Conservation (phyloP, 1,140 invertebrate genomes). For the Drosophila subpulchrella region DNA sequence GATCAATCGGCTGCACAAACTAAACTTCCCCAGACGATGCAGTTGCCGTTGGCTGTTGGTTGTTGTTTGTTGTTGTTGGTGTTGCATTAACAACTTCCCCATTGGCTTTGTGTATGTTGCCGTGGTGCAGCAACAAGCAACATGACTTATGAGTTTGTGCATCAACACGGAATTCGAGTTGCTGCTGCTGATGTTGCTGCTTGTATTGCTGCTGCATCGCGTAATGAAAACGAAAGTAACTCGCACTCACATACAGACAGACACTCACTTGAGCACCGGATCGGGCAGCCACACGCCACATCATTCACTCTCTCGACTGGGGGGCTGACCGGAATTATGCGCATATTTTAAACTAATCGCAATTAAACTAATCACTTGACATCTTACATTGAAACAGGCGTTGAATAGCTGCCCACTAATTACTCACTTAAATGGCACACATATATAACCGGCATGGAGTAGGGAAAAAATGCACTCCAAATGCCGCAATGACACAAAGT, state of each 20-base stretch:
- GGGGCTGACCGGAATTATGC: constrained; percentile 38
- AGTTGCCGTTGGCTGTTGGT: constrained; percentile 19
- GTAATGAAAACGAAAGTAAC: constrained; percentile 81
- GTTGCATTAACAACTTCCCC: constrained; percentile 79
- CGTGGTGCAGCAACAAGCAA: constrained; percentile 50
- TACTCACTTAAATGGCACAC: constrained; percentile 46
- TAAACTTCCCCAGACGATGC: constrained; percentile 33
- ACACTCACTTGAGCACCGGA: constrained; percentile 12
- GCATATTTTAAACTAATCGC: constrained; percentile 47
- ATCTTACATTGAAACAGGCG: constrained; percentile 54
- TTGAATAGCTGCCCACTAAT: constrained; percentile 46
- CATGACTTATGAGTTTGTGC: constrained; percentile 79
- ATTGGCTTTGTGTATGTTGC: constrained; percentile 57
- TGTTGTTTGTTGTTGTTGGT: constrained; percentile 30
- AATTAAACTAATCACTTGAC: constrained; percentile 50
- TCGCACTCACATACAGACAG: constrained; percentile 47
- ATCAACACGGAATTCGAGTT: constrained; percentile 76
- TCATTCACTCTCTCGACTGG: constrained; percentile 39
- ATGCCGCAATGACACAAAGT: constrained; percentile 41
- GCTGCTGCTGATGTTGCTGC: constrained; percentile 13
- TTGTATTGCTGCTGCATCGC: constrained; percentile 29
- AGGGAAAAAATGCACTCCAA: constrained; percentile 32
- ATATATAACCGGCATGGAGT: constrained; percentile 14
- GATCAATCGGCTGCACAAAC: constrained; percentile 78
- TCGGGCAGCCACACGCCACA: constrained; percentile 12